phyloP scores from a whole-genome alignment of 1,140 invertebrate species.

The Rhagoletis zephyria region DNA sequence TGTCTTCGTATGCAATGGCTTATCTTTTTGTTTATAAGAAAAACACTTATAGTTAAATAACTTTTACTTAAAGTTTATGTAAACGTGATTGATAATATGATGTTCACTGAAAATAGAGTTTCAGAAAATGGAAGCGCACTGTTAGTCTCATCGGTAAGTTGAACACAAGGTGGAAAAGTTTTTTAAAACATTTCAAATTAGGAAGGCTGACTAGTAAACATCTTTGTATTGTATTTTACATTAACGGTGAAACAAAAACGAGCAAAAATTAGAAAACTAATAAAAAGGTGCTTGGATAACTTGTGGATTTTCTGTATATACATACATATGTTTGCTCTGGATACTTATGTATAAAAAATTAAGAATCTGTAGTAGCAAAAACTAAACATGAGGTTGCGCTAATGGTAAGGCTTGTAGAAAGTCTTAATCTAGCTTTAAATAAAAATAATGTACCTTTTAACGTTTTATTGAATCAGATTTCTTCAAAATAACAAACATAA shows the following conservation, averaged over 20 bases:
- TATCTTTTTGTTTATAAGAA: conserved; percentile 46
- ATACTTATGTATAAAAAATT: no score
- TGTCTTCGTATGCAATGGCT: conserved; percentile 25
- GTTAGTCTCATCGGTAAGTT: conserved; percentile 55
- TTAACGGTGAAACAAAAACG: neutral
- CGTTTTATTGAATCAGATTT: neutral
- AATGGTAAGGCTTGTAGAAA: neutral
- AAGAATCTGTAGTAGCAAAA: no score
- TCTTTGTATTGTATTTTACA: conserved; percentile 34
- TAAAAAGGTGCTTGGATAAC: neutral
- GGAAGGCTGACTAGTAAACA: neutral
- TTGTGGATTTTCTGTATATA: neutral
- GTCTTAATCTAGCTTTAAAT: neutral
- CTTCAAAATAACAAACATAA: neutral
- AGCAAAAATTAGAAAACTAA: conserved; percentile 10
- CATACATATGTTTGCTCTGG: neutral
- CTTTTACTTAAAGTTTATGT: conserved; percentile 45
- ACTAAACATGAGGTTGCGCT: no score
- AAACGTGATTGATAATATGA: conserved; percentile 57
- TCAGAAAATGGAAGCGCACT: conserved; percentile 57
- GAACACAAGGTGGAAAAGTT: conserved; percentile 14
- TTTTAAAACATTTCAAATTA: conserved; percentile 9
- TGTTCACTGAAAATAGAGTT: conserved; percentile 59
- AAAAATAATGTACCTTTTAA: conserved; percentile 1
- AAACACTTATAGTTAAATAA: conserved; percentile 53